A percentile compares a stretch with the other conserved stretches of the same genome.
Conservation (phyloP, 1,140 invertebrate genomes). For the Augochlora pura region DNA sequence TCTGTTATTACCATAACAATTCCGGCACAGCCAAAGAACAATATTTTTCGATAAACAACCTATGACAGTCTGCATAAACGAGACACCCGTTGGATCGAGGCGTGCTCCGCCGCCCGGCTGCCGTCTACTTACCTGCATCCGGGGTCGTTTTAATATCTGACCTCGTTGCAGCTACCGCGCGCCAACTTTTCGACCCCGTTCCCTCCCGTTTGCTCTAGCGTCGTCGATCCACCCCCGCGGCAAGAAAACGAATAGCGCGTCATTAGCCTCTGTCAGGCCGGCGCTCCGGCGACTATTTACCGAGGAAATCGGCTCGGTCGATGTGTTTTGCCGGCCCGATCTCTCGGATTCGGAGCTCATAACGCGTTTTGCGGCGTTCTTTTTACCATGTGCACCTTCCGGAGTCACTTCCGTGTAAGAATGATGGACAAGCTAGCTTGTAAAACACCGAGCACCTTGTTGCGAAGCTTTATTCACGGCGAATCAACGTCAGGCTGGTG, state of each 20-base stretch:
- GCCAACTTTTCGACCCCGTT: constrained; percentile 45
- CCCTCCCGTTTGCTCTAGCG: constrained; percentile 27
- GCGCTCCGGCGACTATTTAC: neutral
- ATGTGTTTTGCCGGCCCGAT: constrained; percentile 31
- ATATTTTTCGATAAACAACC: no score
- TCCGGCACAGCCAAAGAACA: no score
- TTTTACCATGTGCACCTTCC: neutral
- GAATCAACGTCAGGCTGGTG: neutral
- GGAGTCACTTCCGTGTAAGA: no score
- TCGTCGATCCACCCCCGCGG: neutral
- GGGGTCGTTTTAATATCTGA: constrained; percentile 60
- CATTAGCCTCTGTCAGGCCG: constrained; percentile 41
- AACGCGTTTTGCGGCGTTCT: constrained; percentile 5
- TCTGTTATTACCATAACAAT: no score
- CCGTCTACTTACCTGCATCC: neutral
- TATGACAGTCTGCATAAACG: no score
- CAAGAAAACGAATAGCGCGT: constrained; percentile 44
- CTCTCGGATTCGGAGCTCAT: constrained; percentile 1
- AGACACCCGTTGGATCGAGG: constrained; percentile 10
- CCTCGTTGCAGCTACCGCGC: constrained; percentile 37
- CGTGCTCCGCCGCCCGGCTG: neutral
- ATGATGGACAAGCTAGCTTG: neutral
- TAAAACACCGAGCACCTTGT: neutral
- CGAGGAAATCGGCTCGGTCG: constrained; percentile 38
- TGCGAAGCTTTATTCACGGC: neutral